Conservation (phyloP, 2,888 invertebrate species). For the Orchestes rusci region DNA sequence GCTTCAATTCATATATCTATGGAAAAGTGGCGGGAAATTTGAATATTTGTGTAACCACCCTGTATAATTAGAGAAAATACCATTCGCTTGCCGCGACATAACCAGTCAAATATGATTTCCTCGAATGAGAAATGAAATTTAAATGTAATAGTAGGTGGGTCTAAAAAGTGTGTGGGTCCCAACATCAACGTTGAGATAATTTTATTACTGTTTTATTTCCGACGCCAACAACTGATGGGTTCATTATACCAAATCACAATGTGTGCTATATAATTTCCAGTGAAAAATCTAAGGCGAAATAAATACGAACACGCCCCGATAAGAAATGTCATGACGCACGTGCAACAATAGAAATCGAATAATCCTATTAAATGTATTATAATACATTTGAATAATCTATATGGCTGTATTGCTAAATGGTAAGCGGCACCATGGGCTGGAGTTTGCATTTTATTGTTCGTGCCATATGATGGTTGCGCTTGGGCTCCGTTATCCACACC, state of each 20-base stretch:
- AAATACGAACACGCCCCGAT: constrained; percentile 17
- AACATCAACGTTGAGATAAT: constrained; percentile 14
- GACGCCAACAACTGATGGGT: constrained; percentile 23
- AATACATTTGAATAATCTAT: constrained; percentile 26
- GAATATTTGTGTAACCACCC: too few relatives aligned
- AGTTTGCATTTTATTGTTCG: too few relatives aligned
- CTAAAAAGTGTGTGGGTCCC: constrained; percentile 18
- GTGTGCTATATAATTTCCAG: constrained; percentile 12
- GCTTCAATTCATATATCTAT: too few relatives aligned
- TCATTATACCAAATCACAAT: constrained; percentile 22
- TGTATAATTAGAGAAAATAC: too few relatives aligned
- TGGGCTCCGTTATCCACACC: too few relatives aligned
- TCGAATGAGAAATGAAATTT: constrained; percentile 13
- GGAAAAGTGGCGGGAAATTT: too few relatives aligned
- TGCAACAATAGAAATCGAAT: constrained; percentile 25
- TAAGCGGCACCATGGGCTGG: too few relatives aligned
- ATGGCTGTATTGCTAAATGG: too few relatives aligned
- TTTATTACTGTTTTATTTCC: constrained; percentile 24
- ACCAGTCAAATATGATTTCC: too few relatives aligned
- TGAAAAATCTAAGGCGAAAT: constrained; percentile 8
- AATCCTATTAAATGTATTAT: constrained; percentile 25
- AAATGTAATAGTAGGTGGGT: constrained; percentile 19
- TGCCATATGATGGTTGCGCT: too few relatives aligned
- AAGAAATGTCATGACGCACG: constrained; percentile 21
- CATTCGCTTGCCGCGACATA: too few relatives aligned